Conservation (phyloP, 2,113 vertebrate species). For the Centropristis striata region DNA sequence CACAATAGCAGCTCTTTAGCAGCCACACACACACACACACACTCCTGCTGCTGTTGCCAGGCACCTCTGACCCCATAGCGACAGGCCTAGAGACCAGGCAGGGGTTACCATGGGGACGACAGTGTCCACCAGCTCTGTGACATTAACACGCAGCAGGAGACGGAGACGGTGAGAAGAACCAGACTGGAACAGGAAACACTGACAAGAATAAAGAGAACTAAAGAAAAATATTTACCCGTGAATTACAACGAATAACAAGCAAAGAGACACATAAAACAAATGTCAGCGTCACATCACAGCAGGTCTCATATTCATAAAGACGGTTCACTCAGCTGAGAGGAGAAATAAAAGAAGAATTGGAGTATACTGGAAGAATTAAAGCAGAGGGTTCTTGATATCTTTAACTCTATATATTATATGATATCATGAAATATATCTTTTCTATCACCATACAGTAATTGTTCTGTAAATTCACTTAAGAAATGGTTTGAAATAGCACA, state of each 20-base stretch:
- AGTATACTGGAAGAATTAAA: not conserved
- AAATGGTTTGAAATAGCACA: too few relatives aligned
- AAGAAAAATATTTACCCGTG: slow-evolving; percentile 5
- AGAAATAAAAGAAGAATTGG: too few relatives aligned
- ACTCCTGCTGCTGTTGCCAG: slow-evolving; percentile 30
- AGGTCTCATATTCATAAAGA: not conserved
- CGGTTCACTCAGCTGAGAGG: not conserved
- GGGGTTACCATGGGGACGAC: slow-evolving; percentile 51
- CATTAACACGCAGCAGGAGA: slow-evolving; percentile 16
- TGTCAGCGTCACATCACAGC: not conserved
- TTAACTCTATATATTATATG: too few relatives aligned
- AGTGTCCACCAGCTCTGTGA: slow-evolving; percentile 36
- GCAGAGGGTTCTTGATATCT: not conserved
- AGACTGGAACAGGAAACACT: not conserved
- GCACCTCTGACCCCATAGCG: slow-evolving; percentile 49
- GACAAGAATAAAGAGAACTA: not conserved
- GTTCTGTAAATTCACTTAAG: too few relatives aligned
- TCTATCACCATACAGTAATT: too few relatives aligned
- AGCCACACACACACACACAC: not conserved
- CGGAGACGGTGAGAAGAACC: not conserved
- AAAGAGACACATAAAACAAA: not conserved
- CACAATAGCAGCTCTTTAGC: not conserved
- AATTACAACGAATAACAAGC: slow-evolving; percentile 5
- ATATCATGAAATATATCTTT: too few relatives aligned
- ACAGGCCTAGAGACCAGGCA: slow-evolving; percentile 24